Evolutionary conservation across 2,113 vertebrate species (phyloP).

Genomic region (Procavia capensis): DNA sequence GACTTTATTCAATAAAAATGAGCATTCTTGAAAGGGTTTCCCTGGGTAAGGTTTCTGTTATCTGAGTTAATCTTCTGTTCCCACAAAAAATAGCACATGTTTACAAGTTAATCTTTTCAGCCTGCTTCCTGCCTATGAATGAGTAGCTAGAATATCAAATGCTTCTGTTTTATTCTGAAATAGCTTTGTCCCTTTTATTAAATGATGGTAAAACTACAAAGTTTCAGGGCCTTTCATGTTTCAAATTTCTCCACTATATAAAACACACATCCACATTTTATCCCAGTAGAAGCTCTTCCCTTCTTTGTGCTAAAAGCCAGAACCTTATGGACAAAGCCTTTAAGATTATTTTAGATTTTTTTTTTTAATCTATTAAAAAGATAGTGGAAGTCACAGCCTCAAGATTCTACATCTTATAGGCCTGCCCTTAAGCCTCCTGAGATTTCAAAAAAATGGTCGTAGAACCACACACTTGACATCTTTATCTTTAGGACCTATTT

Average conservation of each 20-base stretch:
- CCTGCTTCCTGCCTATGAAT: not conserved
- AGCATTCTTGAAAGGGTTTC: not conserved
- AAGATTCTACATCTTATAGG: not conserved
- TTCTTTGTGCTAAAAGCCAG: not conserved
- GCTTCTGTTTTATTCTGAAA: not conserved
- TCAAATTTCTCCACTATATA: not conserved
- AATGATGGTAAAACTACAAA: not conserved
- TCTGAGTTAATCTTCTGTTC: not conserved
- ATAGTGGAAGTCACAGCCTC: not conserved
- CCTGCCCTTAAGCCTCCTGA: not conserved
- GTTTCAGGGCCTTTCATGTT: not conserved
- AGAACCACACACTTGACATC: not conserved
- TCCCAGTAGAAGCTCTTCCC: not conserved
- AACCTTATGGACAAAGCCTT: not conserved
- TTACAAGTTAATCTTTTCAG: not conserved
- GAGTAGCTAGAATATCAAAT: not conserved
- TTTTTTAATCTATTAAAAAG: not conserved
- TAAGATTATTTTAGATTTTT: not conserved
- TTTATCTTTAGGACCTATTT: not conserved
- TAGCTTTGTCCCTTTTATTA: not conserved
- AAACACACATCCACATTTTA: not conserved
- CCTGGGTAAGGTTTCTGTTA: not conserved
- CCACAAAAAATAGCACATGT: not conserved
- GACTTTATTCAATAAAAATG: not conserved
- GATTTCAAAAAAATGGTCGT: not conserved